A percentile compares a stretch with the other conserved stretches of the same genome.
Conservation (phyloP, 2,797 vertebrate genomes). For the Acipenser ruthenus region DNA sequence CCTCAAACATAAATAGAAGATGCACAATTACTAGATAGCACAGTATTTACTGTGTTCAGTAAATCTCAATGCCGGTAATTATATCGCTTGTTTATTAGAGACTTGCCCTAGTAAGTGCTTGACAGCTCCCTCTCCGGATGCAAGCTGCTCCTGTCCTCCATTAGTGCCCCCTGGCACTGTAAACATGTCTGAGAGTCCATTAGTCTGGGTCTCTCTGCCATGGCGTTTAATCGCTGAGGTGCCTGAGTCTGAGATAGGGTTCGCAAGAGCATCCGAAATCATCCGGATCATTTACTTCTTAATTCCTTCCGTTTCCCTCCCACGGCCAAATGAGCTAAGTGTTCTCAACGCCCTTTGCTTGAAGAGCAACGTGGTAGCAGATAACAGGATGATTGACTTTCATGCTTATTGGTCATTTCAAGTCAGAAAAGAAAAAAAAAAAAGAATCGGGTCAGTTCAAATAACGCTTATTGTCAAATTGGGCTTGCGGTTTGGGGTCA, state of each 20-base stretch:
- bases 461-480: no score
- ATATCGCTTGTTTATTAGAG: conserved; percentile 4
- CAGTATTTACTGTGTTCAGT: background rate
- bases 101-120: background rate
- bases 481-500: no score
- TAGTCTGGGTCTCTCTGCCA: background rate
- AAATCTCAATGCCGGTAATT: conserved; percentile 1
- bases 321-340: background rate
- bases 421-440: no score
- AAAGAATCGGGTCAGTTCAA: no score
- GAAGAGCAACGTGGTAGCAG: background rate
- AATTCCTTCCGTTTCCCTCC: background rate
- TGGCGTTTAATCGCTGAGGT: background rate
- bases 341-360: background rate
- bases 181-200: background rate
- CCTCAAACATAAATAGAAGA: no score
- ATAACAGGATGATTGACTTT: background rate
- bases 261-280: background rate
- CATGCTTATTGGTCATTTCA: no score
- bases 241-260: background rate
- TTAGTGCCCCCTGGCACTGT: background rate
- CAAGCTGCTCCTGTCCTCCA: background rate
- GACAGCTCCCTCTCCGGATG: background rate
- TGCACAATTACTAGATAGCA: background rate
- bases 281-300: background rate